Evolutionary conservation across 2,113 vertebrate species (phyloP).

Genomic region (Grallaria varia): DNA sequence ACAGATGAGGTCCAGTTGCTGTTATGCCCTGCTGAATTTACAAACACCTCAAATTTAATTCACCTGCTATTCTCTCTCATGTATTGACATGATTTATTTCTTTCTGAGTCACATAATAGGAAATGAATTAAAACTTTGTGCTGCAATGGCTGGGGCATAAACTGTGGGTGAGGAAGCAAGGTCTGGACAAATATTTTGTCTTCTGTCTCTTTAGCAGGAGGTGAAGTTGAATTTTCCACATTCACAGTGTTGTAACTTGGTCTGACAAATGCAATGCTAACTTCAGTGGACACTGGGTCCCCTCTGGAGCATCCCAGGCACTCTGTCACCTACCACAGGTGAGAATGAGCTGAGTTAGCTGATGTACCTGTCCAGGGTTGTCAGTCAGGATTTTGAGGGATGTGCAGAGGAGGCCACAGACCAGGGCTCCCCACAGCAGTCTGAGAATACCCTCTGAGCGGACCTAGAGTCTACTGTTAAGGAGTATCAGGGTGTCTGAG

Average conservation of each 20-base stretch:
- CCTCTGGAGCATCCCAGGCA: background rate
- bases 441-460: background rate
- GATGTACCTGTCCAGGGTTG: background rate
- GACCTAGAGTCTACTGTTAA: background rate
- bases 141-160: background rate
- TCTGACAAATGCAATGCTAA: background rate
- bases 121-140: background rate
- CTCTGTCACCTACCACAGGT: background rate
- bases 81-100: background rate
- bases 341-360: background rate
- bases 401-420: background rate
- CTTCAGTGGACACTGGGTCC: background rate
- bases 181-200: background rate
- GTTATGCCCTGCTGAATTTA: background rate
- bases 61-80: background rate
- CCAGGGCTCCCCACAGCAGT: background rate
- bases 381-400: background rate
- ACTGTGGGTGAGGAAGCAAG: background rate
- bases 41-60: background rate
- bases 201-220: background rate
- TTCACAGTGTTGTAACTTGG: background rate
- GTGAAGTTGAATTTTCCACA: background rate
- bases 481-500: too few species aligned
- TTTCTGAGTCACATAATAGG: rapidly evolving
- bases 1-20: background rate